Conservation (phyloP, 2,888 invertebrate genomes). For the Epicampocera succincta region DNA sequence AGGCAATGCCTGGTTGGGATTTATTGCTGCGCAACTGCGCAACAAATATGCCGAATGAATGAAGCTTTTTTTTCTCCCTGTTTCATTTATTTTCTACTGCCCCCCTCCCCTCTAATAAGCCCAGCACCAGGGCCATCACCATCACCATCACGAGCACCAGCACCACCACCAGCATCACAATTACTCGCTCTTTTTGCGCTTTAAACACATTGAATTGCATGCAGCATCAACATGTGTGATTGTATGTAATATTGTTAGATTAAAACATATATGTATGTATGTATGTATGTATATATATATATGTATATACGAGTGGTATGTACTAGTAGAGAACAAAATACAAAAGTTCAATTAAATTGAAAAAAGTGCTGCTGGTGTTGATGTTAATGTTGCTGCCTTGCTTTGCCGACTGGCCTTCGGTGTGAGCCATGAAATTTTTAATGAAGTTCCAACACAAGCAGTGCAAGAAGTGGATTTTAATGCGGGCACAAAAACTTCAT, state of each 20-base stretch:
- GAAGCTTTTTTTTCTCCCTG: slow-evolving; percentile 17
- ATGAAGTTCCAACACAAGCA: slow-evolving; percentile 24
- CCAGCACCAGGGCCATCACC: not conserved
- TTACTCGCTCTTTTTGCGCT: slow-evolving; percentile 16
- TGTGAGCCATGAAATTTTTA: slow-evolving; percentile 22
- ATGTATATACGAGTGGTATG: too few species aligned
- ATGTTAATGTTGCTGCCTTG: slow-evolving; percentile 18
- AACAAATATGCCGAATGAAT: slow-evolving; percentile 54
- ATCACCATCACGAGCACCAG: slow-evolving; percentile 4
- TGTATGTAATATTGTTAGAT: slow-evolving; percentile 18
- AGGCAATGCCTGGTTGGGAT: slow-evolving; percentile 76
- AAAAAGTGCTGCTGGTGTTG: slow-evolving; percentile 25
- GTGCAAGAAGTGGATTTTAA: slow-evolving; percentile 38
- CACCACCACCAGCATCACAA: slow-evolving; percentile 15
- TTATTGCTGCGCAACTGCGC: slow-evolving; percentile 72
- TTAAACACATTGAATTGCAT: slow-evolving; percentile 11
- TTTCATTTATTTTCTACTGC: not conserved
- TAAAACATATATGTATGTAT: too few species aligned
- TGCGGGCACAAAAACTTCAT: slow-evolving; percentile 44
- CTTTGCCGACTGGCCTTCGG: slow-evolving; percentile 21
- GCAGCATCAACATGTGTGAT: not conserved
- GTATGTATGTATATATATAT: not conserved
- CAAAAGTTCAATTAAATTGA: slow-evolving; percentile 65
- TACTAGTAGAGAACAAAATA: slow-evolving; percentile 36
- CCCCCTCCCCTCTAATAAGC: not conserved